Evolutionary conservation across 2,113 vertebrate species (phyloP), one percentile per base, ranked within the genome.

Genomic region (Dissostichus mawsoni): DNA sequence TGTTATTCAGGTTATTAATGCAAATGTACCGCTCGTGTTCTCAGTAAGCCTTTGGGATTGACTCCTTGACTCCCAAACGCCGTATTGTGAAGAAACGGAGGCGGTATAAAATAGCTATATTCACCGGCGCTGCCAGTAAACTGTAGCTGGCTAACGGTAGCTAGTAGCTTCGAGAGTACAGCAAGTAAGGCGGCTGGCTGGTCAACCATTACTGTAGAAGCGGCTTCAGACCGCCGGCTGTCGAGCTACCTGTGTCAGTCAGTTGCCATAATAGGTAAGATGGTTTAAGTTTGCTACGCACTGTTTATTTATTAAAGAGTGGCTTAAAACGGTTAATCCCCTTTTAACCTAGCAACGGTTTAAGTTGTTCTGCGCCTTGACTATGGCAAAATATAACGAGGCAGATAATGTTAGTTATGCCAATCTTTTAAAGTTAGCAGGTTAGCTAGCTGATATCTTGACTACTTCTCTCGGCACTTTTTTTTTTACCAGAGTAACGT

Each of bases 41-140:
- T 77, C 57, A 5, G 11, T 23, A 41, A 23, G 44, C 13, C 2
- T 63, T 62, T 56, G 29, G 33, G 14, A 55, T 17, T 64, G 51
- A 25, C 23, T 80, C 18, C 48, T 23, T 63, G 64, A 59, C 14
- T 58, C 29, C 56, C 55, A 62, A 69, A 81, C 68, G 79, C 68
- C 73, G 68, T 67, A 81, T 70, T 86, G 78, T 78, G 52, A 50
- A 59, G 78, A 62, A 68, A 72, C 64, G 29, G 76, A 58, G 61
- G 80, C 65, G 71, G 82, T 85, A 67, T 72, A 86, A 80, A 82
- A 71, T 10, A 59, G 47, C 16, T 66, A 83, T 85, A 90, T 89
- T 82, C 45, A 89, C 93, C 93, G 95, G 94, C 81, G 94, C 81
- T 87, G 77, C 13, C 78, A 84, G 84, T 76, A 81, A 85, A 89